A percentile compares a stretch with the other conserved stretches of the same genome.
phyloP scores from a whole-genome alignment of 2,888 invertebrate genomes.

The Epinotia demarniana region DNA sequence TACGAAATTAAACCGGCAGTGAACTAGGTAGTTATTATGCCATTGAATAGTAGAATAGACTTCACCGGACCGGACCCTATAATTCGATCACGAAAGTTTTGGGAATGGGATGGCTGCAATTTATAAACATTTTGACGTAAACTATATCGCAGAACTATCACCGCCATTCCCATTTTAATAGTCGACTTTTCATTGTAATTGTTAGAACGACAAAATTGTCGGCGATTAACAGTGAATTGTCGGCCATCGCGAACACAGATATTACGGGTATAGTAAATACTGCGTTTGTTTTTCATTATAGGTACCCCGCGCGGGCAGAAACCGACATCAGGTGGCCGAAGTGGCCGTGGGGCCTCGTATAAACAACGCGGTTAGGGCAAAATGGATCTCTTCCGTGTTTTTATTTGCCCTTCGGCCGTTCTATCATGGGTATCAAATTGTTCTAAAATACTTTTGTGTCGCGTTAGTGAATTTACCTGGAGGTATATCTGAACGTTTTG shows the following conservation, averaged over 20 bases:
- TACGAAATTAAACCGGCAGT: no score
- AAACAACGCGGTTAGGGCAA: conserved; percentile 45
- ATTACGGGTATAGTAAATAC: conserved; percentile 34
- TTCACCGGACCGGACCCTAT: no score
- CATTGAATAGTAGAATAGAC: no score
- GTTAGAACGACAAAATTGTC: conserved; percentile 7
- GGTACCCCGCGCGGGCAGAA: conserved; percentile 45
- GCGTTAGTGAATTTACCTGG: conserved; percentile 7
- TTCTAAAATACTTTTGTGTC: conserved; percentile 7
- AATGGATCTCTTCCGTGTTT: conserved; percentile 44
- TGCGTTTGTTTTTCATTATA: conserved; percentile 56
- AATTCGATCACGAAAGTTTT: no score
- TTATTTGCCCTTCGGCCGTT: conserved; percentile 21
- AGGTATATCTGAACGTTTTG: neutral
- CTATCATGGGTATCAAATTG: conserved; percentile 21
- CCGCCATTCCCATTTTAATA: neutral
- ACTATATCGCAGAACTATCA: neutral
- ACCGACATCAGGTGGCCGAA: conserved; percentile 53
- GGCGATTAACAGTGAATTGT: neutral
- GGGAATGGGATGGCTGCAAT: no score
- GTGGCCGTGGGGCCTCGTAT: conserved; percentile 25
- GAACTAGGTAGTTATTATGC: no score
- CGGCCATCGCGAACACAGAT: conserved; percentile 5
- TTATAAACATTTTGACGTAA: no score
- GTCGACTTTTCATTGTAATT: conserved; percentile 3